Evolutionary conservation across 2,113 vertebrate species (phyloP).

Genomic region (Peucedramus taeniatus): DNA sequence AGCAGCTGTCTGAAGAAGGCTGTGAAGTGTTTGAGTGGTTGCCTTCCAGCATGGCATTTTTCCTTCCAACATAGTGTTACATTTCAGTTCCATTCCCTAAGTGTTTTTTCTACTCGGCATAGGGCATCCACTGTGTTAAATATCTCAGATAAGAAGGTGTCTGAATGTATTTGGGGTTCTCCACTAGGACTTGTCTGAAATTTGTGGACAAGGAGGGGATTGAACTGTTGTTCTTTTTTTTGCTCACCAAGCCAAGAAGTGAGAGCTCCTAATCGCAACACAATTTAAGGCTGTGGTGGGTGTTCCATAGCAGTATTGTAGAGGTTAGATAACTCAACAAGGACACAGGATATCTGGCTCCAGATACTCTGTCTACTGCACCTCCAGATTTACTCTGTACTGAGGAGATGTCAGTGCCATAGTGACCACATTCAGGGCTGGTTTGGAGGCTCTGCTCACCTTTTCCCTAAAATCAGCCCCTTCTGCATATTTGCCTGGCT

Average conservation of each 20-base stretch:
- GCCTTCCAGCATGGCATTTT: neutral
- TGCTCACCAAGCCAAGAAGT: neutral
- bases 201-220: neutral
- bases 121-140: neutral
- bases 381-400: neutral
- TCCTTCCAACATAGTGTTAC: neutral
- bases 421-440: neutral
- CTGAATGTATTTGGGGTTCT: neutral
- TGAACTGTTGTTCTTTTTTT: neutral
- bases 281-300: neutral
- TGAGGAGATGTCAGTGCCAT: neutral
- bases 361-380: neutral
- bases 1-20: neutral
- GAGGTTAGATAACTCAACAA: neutral
- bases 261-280: neutral
- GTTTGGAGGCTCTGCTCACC: neutral
- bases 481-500: neutral
- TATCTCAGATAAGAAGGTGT: neutral
- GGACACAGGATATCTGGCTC: neutral
- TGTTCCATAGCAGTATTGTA: neutral
- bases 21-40: neutral
- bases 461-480: neutral
- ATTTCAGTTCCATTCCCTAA: neutral
- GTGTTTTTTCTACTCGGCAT: neutral
- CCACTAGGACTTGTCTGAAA: neutral